A percentile compares a stretch with the other conserved stretches of the same genome.
These are phyloP conservation scores for Sebastes taczanowskii DNA, from an alignment of 2,797 vertebrate genomes.

Conservation along the genomic window DNA sequence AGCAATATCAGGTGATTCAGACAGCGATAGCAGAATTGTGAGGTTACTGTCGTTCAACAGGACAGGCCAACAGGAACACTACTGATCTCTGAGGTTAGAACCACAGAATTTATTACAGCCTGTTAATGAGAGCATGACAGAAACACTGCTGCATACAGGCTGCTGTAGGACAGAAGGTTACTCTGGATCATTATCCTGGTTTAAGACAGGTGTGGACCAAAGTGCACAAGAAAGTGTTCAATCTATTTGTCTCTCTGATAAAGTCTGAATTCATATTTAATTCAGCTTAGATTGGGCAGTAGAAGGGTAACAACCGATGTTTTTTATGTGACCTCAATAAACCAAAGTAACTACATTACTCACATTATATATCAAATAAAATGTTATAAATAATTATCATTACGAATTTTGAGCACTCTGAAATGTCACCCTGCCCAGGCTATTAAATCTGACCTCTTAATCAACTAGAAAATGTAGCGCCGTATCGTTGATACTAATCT, in stretches of 20 bases:
- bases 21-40: slow-evolving; percentile 25
- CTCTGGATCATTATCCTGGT: background rate
- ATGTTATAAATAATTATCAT: background rate
- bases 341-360: background rate
- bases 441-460: background rate
- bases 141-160: background rate
- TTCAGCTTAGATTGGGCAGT: background rate
- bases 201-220: background rate
- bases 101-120: background rate
- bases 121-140: slow-evolving; percentile 10
- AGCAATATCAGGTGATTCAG: slow-evolving; percentile 11
- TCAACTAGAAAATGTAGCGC: background rate
- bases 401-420: background rate
- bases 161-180: slow-evolving; percentile 34
- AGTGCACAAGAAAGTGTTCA: background rate
- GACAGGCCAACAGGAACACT: background rate
- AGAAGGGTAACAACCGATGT: background rate
- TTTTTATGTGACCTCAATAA: background rate
- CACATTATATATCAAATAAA: background rate
- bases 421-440: background rate
- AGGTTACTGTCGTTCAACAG: slow-evolving; percentile 62
- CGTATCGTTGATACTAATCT: background rate
- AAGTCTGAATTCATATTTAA: background rate
- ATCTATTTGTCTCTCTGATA: background rate
- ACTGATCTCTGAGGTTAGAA: slow-evolving; percentile 40